phyloP scores from a whole-genome alignment of 2,113 vertebrate genomes.

The Thunnus thynnus region DNA sequence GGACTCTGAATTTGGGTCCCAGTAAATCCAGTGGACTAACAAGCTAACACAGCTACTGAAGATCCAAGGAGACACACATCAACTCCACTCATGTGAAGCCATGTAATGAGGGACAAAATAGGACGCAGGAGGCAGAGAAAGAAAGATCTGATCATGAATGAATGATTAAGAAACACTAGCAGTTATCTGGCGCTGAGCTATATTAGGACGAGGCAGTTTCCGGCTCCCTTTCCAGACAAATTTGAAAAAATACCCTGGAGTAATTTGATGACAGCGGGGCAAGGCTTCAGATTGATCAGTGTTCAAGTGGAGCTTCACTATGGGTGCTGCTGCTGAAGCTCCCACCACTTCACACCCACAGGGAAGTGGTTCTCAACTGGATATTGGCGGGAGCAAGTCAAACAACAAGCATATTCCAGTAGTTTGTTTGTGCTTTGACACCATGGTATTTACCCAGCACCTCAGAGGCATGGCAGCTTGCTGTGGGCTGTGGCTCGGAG shows the following conservation, averaged over 20 bases:
- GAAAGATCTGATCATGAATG: slow-evolving; percentile 48
- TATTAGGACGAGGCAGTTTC: slow-evolving; percentile 47
- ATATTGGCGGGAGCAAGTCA: slow-evolving; percentile 60
- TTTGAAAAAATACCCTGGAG: slow-evolving; percentile 23
- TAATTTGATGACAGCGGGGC: slow-evolving; percentile 30
- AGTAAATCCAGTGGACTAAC: slow-evolving; percentile 27
- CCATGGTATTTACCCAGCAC: slow-evolving; percentile 74
- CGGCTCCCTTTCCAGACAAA: slow-evolving; percentile 29
- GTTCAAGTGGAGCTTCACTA: slow-evolving; percentile 16
- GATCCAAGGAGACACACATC: slow-evolving; percentile 46
- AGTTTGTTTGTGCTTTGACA: slow-evolving; percentile 76
- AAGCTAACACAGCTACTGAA: slow-evolving; percentile 26
- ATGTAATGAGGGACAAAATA: slow-evolving; percentile 51
- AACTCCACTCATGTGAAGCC: slow-evolving; percentile 40
- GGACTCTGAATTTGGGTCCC: slow-evolving; percentile 19
- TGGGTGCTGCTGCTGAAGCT: slow-evolving; percentile 20
- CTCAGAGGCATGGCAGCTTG: slow-evolving; percentile 67
- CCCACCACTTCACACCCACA: slow-evolving; percentile 55
- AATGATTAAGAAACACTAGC: slow-evolving; percentile 61
- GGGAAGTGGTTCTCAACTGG: slow-evolving; percentile 68
- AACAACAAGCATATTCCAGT: slow-evolving; percentile 67
- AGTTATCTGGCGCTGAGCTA: slow-evolving; percentile 40
- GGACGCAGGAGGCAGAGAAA: slow-evolving; percentile 13
- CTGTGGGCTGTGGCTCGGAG: slow-evolving; percentile 66
- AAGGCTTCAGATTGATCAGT: slow-evolving; percentile 24